Evolutionary conservation across 2,113 vertebrate genomes (phyloP).

Genomic region (Odocoileus hemionus): DNA sequence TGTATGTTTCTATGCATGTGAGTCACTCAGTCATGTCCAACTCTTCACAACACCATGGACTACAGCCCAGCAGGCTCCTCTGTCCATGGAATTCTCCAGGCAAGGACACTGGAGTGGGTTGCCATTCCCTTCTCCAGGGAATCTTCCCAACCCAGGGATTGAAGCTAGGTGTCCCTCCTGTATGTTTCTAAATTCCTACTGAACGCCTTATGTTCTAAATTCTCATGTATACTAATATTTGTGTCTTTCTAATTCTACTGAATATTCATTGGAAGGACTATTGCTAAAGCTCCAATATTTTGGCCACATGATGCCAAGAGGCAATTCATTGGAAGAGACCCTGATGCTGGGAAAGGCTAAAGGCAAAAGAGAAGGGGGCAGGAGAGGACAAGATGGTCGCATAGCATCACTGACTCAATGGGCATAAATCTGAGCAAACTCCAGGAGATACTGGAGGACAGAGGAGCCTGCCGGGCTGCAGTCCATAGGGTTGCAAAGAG

Average conservation of each 20-base stretch:
- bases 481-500: background rate
- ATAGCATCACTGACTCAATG: background rate
- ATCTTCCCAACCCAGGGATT: fast-evolving
- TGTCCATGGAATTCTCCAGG: background rate
- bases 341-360: background rate
- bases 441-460: background rate
- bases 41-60: background rate
- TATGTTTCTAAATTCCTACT: background rate
- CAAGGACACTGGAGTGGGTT: background rate
- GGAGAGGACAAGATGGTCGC: background rate
- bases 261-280: background rate
- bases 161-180: background rate
- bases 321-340: background rate
- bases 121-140: background rate
- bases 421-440: background rate
- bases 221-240: background rate
- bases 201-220: background rate
- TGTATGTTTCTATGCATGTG: background rate
- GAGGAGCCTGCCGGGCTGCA: background rate
- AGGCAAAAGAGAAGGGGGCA: background rate
- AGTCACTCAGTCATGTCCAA: background rate
- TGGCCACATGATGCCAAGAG: background rate
- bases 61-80: background rate
- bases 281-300: background rate
- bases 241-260: background rate